Evolutionary conservation across 2,797 vertebrate species (phyloP).

Genomic region (Bradypodion pumilum): DNA sequence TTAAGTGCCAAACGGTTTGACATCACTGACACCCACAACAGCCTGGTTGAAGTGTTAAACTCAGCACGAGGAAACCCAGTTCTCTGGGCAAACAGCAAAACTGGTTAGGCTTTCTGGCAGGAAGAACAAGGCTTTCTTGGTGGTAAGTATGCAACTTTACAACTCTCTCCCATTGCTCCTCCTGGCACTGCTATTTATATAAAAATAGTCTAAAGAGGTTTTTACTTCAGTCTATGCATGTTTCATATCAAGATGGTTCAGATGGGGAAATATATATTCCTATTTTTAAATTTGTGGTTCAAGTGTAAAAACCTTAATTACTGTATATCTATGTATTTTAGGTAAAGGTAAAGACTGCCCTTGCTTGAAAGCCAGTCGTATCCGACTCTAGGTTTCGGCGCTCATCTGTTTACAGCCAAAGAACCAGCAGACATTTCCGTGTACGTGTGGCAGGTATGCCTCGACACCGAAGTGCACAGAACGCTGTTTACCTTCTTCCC

Average conservation of each 20-base stretch:
- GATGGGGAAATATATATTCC: neutral
- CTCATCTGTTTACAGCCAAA: too few relatives aligned
- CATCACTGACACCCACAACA: neutral
- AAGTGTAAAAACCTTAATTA: neutral
- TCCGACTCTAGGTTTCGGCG: too few relatives aligned
- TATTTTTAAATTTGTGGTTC: neutral
- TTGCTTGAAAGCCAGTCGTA: too few relatives aligned
- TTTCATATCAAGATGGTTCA: too few relatives aligned
- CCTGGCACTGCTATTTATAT: neutral
- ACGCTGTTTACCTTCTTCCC: too few relatives aligned
- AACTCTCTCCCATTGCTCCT: too few relatives aligned
- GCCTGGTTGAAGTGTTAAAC: neutral
- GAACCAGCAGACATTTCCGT: too few relatives aligned
- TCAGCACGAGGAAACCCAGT: neutral
- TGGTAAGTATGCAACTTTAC: neutral
- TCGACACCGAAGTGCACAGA: too few relatives aligned
- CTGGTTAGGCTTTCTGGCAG: too few relatives aligned
- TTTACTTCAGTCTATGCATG: neutral
- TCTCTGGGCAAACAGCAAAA: neutral
- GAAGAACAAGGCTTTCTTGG: neutral
- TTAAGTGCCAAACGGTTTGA: neutral
- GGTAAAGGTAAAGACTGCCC: too few relatives aligned
- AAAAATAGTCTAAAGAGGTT: neutral
- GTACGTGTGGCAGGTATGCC: too few relatives aligned
- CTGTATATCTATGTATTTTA: too few relatives aligned